Percentiles rank a stretch among this genome's conserved stretches.
Conservation (phyloP, 53 echinoderm and acorn worm species). For the Echinarachnius parma region DNA sequence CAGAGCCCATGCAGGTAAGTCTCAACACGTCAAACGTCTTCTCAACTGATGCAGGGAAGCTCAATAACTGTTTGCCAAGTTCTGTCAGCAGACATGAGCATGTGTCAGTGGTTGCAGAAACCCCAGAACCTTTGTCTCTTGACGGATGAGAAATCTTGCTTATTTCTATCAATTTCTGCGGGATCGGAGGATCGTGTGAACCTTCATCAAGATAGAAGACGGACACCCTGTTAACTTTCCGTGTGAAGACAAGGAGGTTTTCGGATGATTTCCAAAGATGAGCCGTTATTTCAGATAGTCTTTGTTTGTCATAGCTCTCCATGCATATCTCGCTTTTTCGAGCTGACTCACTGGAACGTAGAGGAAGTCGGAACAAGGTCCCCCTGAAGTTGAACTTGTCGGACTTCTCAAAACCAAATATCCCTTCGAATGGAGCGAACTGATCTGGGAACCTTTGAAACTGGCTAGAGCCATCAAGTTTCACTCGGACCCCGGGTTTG, state of each 20-base stretch:
- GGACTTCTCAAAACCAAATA: constrained; percentile 65
- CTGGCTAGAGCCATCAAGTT: constrained; percentile 33
- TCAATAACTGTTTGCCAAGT: constrained; percentile 4
- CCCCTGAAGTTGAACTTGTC: constrained; percentile 18
- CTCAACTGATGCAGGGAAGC: too few species aligned
- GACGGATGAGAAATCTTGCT: background rate
- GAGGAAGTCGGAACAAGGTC: constrained; percentile 74
- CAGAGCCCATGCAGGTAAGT: constrained; percentile 6
- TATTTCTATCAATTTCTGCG: constrained; percentile 4
- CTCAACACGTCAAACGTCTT: background rate
- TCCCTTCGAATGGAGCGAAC: constrained; percentile 70
- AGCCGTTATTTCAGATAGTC: constrained; percentile 42
- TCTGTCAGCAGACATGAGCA: background rate
- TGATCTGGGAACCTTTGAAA: constrained; percentile 67
- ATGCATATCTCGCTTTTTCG: constrained; percentile 40
- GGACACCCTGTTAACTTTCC: constrained; percentile 48
- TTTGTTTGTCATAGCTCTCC: constrained; percentile 40
- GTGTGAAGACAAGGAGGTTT: constrained; percentile 70
- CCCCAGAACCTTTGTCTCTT: background rate
- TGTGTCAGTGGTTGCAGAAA: constrained; percentile 1
- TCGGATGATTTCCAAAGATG: constrained; percentile 49
- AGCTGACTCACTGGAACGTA: constrained; percentile 36
- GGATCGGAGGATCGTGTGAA: background rate
- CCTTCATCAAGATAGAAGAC: constrained; percentile 17
- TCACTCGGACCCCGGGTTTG: constrained; percentile 58